Conservation (phyloP, 1,140 invertebrate genomes). For the Eciton burchellii region DNA sequence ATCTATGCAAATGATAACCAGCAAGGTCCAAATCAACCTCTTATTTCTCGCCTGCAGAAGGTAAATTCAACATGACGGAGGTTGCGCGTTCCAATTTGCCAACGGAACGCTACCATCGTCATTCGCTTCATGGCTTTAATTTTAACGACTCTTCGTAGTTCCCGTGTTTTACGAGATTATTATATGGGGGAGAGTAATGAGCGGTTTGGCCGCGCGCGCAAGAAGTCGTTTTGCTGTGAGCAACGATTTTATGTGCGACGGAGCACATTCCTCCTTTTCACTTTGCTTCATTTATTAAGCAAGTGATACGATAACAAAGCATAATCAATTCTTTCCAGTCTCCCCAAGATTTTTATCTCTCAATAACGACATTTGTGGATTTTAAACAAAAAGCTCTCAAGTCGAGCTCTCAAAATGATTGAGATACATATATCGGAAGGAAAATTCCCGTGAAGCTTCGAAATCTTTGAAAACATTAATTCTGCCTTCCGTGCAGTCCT, state of each 20-base stretch:
- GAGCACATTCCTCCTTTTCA: neutral
- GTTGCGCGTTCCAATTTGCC: neutral
- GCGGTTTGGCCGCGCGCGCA: neutral
- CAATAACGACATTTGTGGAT: neutral
- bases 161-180: constrained; percentile 52
- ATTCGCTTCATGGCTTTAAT: constrained; percentile 39
- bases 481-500: neutral
- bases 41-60: neutral
- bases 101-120: neutral
- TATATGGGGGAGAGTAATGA: constrained; percentile 56
- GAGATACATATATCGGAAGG: no score
- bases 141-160: constrained; percentile 31
- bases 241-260: neutral
- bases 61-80: neutral
- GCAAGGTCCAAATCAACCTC: constrained; percentile 4
- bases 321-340: neutral
- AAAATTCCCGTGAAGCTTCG: neutral
- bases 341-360: neutral
- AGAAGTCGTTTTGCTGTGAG: constrained; percentile 7
- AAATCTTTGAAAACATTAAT: neutral
- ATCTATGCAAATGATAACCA: constrained; percentile 9
- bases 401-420: no score
- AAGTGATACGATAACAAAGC: neutral
- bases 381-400: neutral
- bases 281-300: no score